Percentiles rank a stretch among this genome's conserved stretches.
Conservation (phyloP, 2,113 vertebrate genomes). For the Toxostoma redivivum region DNA sequence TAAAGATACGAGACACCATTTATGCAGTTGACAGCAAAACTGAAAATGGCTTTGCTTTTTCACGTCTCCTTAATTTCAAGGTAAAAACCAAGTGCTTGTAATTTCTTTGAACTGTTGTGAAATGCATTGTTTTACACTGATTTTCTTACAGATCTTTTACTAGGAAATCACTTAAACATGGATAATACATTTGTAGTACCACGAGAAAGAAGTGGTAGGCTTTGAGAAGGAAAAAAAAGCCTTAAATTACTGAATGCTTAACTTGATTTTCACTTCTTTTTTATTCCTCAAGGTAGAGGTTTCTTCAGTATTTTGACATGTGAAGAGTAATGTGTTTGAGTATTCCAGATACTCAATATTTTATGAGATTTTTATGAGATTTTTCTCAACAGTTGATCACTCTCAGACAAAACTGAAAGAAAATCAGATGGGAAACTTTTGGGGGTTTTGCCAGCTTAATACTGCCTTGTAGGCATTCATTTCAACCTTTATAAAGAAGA, state of each 20-base stretch:
- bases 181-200: not conserved
- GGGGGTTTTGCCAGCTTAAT: not conserved
- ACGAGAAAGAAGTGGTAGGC: not conserved
- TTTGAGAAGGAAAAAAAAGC: not conserved
- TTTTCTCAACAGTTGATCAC: not conserved
- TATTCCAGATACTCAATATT: not conserved
- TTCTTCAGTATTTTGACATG: not conserved
- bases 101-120: not conserved
- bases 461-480: not conserved
- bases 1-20: conserved; percentile 87
- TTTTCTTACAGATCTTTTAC: not conserved
- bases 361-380: too few relatives aligned
- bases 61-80: conserved; percentile 83
- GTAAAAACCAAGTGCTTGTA: conserved; percentile 46
- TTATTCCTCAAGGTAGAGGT: not conserved
- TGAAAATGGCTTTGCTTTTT: conserved; percentile 82
- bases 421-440: not conserved
- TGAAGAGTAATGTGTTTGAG: not conserved
- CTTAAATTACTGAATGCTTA: not conserved
- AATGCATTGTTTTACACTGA: not conserved
- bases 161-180: not conserved
- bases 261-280: not conserved
- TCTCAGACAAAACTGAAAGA: not conserved
- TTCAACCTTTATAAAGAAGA: not conserved
- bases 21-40: conserved; percentile 83